These are phyloP conservation scores for Struthidea cinerea DNA, from an alignment of 2,113 vertebrate species.

Conservation along the genomic window DNA sequence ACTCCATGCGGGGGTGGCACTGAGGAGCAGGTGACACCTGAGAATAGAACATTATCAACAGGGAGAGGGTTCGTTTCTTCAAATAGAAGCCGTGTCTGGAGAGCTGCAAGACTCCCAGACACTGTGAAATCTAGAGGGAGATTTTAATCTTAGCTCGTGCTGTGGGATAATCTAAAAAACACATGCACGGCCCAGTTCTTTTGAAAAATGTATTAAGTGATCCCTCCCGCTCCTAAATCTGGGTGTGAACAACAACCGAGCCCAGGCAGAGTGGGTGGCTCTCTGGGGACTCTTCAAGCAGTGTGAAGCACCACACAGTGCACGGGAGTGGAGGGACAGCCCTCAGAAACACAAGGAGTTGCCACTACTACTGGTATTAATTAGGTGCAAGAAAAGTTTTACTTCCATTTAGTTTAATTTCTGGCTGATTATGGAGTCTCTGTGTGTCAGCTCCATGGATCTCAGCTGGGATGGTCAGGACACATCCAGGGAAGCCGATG, in stretches of 20 bases:
- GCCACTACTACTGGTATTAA: not conserved
- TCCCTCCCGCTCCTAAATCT: not conserved
- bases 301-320: not conserved
- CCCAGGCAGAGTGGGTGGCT: not conserved
- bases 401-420: not conserved
- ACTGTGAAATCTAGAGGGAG: not conserved
- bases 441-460: not conserved
- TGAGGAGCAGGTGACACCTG: not conserved
- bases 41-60: not conserved
- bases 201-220: not conserved
- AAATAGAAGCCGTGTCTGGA: not conserved
- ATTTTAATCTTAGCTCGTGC: not conserved
- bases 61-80: not conserved
- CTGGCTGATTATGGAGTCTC: not conserved
- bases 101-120: not conserved
- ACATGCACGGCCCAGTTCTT: accelerated
- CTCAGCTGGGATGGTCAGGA: not conserved
- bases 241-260: not conserved
- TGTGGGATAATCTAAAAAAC: not conserved
- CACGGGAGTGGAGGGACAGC: not conserved
- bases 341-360: not conserved
- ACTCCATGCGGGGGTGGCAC: not conserved
- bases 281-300: not conserved
- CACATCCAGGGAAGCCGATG: accelerated
- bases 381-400: not conserved